A percentile compares a stretch with the other conserved stretches of the same genome.
Evolutionary conservation across 1,140 invertebrate species (phyloP).

Genomic region (Ips nitidus): DNA sequence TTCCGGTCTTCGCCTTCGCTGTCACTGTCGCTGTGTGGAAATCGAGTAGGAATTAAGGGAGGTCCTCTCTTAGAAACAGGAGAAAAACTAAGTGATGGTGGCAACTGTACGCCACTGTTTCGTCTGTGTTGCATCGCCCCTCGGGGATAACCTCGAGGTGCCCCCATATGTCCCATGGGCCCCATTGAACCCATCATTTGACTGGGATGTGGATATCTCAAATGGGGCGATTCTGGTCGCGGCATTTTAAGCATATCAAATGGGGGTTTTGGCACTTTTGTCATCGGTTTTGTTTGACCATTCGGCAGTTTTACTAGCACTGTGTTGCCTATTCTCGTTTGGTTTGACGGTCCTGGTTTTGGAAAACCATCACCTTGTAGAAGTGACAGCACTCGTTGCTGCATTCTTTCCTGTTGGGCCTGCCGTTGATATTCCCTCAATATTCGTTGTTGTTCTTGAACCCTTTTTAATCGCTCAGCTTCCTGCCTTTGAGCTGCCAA

Average conservation of each 20-base stretch:
- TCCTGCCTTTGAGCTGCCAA: constrained; percentile 91
- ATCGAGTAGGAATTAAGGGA: constrained; percentile 21
- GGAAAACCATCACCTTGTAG: constrained; percentile 64
- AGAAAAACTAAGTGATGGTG: constrained; percentile 58
- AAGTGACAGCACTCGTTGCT: constrained; percentile 67
- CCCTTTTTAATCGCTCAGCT: constrained; percentile 79
- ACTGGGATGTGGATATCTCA: constrained; percentile 3
- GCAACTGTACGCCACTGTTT: constrained; percentile 49
- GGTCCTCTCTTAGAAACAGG: constrained; percentile 52
- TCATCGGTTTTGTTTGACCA: constrained; percentile 57
- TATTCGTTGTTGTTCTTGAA: constrained; percentile 80
- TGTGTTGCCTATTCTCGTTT: constrained; percentile 54
- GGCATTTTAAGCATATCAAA: constrained; percentile 43
- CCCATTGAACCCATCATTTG: constrained; percentile 8
- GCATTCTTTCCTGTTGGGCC: constrained; percentile 68
- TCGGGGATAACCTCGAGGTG: constrained; percentile 33
- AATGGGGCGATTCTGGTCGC: constrained; percentile 16
- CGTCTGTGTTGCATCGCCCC: constrained; percentile 37
- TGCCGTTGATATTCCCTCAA: constrained; percentile 76
- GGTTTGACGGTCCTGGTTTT: constrained; percentile 46
- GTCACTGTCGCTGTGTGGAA: constrained; percentile 44
- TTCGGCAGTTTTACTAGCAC: constrained; percentile 66
- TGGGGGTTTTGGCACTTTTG: constrained; percentile 48
- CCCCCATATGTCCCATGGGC: constrained; percentile 33
- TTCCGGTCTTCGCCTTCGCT: constrained; percentile 43